A percentile compares a stretch with the other conserved stretches of the same genome.
Evolutionary conservation across 1,140 invertebrate species (phyloP).

Genomic region (Neotoxoptera formosana): DNA sequence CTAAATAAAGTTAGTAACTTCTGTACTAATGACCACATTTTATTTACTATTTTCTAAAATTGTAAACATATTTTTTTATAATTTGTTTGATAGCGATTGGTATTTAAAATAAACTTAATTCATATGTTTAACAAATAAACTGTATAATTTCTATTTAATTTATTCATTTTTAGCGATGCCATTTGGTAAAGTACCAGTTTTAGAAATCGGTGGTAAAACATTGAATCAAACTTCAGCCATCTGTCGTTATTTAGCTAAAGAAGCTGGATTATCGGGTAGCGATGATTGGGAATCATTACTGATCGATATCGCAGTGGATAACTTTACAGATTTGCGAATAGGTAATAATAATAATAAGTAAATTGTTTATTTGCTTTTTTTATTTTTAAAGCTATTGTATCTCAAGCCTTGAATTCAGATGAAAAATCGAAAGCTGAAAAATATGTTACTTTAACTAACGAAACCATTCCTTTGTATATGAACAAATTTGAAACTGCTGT

Average conservation of each 20-base stretch:
- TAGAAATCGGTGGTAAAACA: slow-evolving; percentile 68
- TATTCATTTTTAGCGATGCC: neutral
- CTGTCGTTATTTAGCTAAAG: slow-evolving; percentile 67
- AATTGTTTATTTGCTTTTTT: neutral
- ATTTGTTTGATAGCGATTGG: too few species aligned
- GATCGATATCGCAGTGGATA: slow-evolving; percentile 64
- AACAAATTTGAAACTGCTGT: slow-evolving; percentile 67
- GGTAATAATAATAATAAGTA: slow-evolving; percentile 59
- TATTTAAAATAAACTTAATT: too few species aligned
- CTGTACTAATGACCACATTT: too few species aligned
- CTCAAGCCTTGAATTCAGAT: slow-evolving; percentile 62
- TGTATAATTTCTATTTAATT: too few species aligned
- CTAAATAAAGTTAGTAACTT: too few species aligned
- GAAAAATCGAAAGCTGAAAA: slow-evolving; percentile 62
- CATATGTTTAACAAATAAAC: too few species aligned
- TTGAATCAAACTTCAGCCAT: slow-evolving; percentile 68
- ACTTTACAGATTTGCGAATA: slow-evolving; percentile 63
- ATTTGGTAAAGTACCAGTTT: slow-evolving; percentile 64
- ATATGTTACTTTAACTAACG: slow-evolving; percentile 62
- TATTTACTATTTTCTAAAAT: too few species aligned
- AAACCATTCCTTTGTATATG: slow-evolving; percentile 68
- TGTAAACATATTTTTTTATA: too few species aligned
- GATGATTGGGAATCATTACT: slow-evolving; percentile 61
- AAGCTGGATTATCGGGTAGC: slow-evolving; percentile 66
- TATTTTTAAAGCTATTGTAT: slow-evolving; percentile 60